Conservation (phyloP, 1,140 invertebrate genomes). For the Glomeris maerens region DNA sequence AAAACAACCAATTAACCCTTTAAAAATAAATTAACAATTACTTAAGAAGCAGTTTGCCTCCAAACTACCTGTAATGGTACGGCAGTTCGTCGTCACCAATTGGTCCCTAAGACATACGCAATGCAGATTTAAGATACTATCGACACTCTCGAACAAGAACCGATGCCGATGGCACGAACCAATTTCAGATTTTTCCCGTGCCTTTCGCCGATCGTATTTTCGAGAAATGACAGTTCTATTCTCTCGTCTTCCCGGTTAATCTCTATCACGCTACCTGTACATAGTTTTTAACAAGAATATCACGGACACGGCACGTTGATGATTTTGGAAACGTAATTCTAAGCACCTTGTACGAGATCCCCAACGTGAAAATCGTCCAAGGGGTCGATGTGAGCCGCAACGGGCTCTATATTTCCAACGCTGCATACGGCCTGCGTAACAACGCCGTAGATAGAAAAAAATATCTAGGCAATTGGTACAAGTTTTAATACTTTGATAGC, state of each 20-base stretch:
- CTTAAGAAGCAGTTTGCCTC: too few relatives aligned
- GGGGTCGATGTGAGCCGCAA: conserved; percentile 61
- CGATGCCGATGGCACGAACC: conserved; percentile 13
- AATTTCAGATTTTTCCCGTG: conserved; percentile 36
- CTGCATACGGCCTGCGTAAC: conserved; percentile 47
- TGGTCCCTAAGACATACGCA: conserved; percentile 45
- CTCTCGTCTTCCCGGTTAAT: conserved; percentile 72
- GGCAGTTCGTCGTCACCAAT: conserved; percentile 72
- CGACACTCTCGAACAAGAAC: background rate
- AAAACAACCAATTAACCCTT: conserved; percentile 14
- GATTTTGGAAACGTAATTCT: conserved; percentile 8
- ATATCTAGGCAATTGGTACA: conserved; percentile 11
- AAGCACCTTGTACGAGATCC: conserved; percentile 39
- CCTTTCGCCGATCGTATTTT: conserved; percentile 45
- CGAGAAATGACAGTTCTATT: conserved; percentile 71
- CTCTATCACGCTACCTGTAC: conserved; percentile 64
- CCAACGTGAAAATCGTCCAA: conserved; percentile 52
- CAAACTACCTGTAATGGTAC: conserved; percentile 74
- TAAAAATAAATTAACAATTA: conserved; percentile 16
- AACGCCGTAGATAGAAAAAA: conserved; percentile 9
- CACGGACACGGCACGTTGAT: conserved; percentile 1
- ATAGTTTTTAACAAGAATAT: conserved; percentile 4
- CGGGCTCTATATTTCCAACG: conserved; percentile 51
- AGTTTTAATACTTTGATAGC: conserved; percentile 52
- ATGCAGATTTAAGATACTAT: background rate